These are phyloP conservation scores for Pelobates cultripes DNA, from an alignment of 2,797 vertebrate species.

Conservation along the genomic window DNA sequence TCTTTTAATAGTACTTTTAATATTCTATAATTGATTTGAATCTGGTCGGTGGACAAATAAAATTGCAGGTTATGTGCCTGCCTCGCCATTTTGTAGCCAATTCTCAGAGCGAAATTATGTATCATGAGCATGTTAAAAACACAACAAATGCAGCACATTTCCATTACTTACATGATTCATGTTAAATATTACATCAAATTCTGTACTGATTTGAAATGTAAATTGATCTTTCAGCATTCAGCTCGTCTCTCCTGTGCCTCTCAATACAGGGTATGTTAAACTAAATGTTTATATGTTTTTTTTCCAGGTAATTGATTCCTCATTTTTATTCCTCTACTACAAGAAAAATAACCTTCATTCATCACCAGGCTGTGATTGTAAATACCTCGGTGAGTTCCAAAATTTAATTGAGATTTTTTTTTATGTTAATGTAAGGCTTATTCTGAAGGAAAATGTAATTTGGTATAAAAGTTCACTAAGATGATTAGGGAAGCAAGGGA, in stretches of 20 bases:
- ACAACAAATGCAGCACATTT: not conserved
- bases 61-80: too few species aligned
- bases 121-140: not conserved
- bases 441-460: too few species aligned
- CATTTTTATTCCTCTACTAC: slow-evolving; percentile 5
- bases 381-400: not conserved
- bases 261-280: not conserved
- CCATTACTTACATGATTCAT: not conserved
- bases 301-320: slow-evolving; percentile 30
- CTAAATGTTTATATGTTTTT: slow-evolving; percentile 21
- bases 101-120: too few species aligned
- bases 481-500: too few species aligned
- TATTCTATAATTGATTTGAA: too few species aligned
- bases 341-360: slow-evolving; percentile 6
- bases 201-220: slow-evolving; percentile 3
- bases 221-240: slow-evolving; percentile 14
- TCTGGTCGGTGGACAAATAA: too few species aligned
- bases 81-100: too few species aligned
- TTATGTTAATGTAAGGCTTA: too few species aligned
- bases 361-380: slow-evolving; percentile 3
- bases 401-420: too few species aligned
- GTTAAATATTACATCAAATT: slow-evolving; percentile 27
- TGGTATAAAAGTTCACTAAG: too few species aligned
- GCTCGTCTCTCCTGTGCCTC: not conserved
- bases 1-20: too few species aligned